Evolutionary conservation across 2,113 vertebrate genomes (phyloP).

Genomic region (Rhabdornis inornatus): DNA sequence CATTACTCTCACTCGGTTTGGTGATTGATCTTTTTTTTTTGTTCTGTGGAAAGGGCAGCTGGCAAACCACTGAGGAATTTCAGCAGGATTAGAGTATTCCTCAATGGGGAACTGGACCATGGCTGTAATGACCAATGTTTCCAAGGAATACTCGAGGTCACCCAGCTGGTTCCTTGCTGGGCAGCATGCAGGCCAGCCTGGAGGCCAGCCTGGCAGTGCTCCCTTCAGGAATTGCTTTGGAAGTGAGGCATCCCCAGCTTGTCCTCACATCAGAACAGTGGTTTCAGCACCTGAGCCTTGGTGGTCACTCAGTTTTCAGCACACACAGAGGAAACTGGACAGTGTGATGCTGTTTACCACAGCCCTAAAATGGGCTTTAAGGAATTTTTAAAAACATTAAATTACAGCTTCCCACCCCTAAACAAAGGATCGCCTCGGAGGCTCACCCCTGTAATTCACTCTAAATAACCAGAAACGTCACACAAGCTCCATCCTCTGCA

Average conservation of each 20-base stretch:
- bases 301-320: not conserved
- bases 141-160: not conserved
- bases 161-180: not conserved
- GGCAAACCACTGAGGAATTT: not conserved
- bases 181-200: not conserved
- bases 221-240: not conserved
- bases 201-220: not conserved
- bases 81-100: not conserved
- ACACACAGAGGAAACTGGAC: not conserved
- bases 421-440: not conserved
- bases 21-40: not conserved
- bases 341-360: not conserved
- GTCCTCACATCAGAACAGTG: not conserved
- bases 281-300: not conserved
- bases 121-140: not conserved
- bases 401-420: not conserved
- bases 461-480: not conserved
- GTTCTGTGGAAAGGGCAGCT: not conserved
- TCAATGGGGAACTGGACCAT: not conserved
- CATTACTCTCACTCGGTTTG: not conserved
- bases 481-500: not conserved
- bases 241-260: not conserved
- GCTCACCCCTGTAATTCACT: not conserved
- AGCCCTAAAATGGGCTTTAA: not conserved
- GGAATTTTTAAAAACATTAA: not conserved